phyloP scores from a whole-genome alignment of 1,140 invertebrate genomes.

The Planococcus citri region DNA sequence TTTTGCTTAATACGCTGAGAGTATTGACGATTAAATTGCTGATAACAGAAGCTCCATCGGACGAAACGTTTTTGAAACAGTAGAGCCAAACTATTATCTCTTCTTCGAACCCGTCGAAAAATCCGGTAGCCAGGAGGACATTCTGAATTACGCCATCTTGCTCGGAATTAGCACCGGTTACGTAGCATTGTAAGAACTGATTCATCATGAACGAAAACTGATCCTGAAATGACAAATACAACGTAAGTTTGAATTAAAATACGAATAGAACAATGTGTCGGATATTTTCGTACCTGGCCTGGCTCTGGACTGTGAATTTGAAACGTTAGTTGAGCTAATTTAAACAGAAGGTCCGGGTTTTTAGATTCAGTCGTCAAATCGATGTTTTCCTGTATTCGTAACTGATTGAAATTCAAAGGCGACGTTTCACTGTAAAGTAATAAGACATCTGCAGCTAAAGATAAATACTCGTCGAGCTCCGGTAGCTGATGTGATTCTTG shows the following conservation, averaged over 20 bases:
- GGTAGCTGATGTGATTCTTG: not conserved
- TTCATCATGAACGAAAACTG: conserved; percentile 1
- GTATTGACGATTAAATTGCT: not conserved
- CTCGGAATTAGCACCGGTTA: not conserved
- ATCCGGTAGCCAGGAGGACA: not conserved
- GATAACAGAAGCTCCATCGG: not conserved
- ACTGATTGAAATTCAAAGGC: not conserved
- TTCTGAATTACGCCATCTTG: not conserved
- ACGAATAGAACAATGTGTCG: no score
- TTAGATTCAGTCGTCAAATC: not conserved
- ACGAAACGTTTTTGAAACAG: not conserved
- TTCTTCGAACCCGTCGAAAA: conserved; percentile 9
- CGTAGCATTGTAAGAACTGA: not conserved
- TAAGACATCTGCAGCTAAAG: not conserved
- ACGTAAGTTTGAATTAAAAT: no score
- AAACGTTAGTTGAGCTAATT: not conserved
- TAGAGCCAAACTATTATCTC: not conserved
- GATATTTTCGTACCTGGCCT: not conserved
- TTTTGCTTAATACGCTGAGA: not conserved
- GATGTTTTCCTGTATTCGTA: not conserved
- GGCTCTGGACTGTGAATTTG: not conserved
- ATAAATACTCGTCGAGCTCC: not conserved
- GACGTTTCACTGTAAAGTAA: not conserved
- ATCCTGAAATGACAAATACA: not conserved
- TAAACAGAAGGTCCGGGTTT: not conserved